Conservation (phyloP, 2,888 invertebrate species). For the Hirtodrosophila cameraria region DNA sequence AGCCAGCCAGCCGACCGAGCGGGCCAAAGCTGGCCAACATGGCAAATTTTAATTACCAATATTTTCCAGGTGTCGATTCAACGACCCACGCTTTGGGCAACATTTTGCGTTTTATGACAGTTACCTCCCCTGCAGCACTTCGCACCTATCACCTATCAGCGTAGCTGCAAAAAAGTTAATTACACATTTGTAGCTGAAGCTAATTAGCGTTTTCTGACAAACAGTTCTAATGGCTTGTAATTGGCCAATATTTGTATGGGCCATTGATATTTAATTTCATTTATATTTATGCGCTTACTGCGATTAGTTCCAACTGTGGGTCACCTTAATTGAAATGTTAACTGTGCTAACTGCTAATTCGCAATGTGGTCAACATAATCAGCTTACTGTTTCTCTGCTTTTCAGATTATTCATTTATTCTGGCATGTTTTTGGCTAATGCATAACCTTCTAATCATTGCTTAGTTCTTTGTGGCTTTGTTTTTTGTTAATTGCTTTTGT, state of each 20-base stretch:
- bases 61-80: slow-evolving; percentile 72
- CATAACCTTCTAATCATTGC: neutral
- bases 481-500: neutral
- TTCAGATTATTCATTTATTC: slow-evolving; percentile 21
- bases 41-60: slow-evolving; percentile 75
- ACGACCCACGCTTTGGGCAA: slow-evolving; percentile 63
- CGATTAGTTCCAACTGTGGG: slow-evolving; percentile 10
- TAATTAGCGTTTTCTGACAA: slow-evolving; percentile 60
- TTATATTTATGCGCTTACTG: slow-evolving; percentile 54
- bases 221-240: slow-evolving; percentile 72
- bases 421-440: slow-evolving; percentile 4
- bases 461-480: neutral
- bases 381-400: slow-evolving; percentile 7
- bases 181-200: slow-evolving; percentile 53
- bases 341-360: no score
- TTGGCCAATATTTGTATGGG: slow-evolving; percentile 61
- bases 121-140: neutral
- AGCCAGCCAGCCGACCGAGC: no score
- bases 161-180: slow-evolving; percentile 41
- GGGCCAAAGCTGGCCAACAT: slow-evolving; percentile 21
- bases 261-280: slow-evolving; percentile 69
- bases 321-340: slow-evolving; percentile 49
- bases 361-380: slow-evolving; percentile 9
- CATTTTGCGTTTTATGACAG: slow-evolving; percentile 71
- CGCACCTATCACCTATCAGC: no score